These are phyloP conservation scores for Calcarius lapponicus DNA, from an alignment of 2,797 vertebrate species.

Conservation along the genomic window DNA sequence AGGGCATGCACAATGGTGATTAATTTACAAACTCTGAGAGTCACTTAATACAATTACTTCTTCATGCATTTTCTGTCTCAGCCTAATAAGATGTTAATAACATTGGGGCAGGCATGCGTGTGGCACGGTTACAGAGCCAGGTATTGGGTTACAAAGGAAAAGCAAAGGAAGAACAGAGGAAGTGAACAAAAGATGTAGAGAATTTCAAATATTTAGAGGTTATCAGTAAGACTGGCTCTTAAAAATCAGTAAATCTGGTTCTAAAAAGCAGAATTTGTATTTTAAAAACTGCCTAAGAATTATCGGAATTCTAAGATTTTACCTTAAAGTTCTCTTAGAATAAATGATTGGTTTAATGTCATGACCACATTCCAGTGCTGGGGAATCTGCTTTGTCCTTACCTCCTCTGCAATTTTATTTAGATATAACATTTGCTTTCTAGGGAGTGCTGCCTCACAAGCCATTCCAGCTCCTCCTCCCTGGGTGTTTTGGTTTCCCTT, in stretches of 20 bases:
- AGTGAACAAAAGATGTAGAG: not conserved
- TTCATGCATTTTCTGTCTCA: constrained; percentile 63
- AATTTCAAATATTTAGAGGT: not conserved
- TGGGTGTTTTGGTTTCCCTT: not conserved
- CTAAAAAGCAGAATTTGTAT: not conserved
- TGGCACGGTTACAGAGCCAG: not conserved
- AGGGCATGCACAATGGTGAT: constrained; percentile 68
- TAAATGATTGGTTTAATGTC: not conserved
- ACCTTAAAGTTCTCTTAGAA: not conserved
- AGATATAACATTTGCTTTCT: not conserved
- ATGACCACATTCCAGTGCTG: not conserved
- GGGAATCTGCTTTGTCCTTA: not conserved
- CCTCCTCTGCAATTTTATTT: not conserved
- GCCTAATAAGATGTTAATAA: constrained; percentile 66
- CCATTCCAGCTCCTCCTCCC: not conserved
- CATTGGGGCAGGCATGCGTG: constrained; percentile 27
- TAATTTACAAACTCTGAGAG: constrained; percentile 69
- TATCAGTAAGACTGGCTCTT: not conserved
- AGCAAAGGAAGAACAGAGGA: not conserved
- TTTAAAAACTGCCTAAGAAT: not conserved
- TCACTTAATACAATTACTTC: constrained; percentile 72
- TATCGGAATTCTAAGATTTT: not conserved
- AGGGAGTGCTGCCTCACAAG: not conserved
- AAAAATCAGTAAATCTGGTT: not conserved
- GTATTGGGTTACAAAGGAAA: not conserved